Percentiles rank a stretch among this genome's conserved stretches.
These are phyloP conservation scores for Heliocidaris erythrogramma DNA, from an alignment of 35 echinoderm and acorn worm species.

Conservation along the genomic window DNA sequence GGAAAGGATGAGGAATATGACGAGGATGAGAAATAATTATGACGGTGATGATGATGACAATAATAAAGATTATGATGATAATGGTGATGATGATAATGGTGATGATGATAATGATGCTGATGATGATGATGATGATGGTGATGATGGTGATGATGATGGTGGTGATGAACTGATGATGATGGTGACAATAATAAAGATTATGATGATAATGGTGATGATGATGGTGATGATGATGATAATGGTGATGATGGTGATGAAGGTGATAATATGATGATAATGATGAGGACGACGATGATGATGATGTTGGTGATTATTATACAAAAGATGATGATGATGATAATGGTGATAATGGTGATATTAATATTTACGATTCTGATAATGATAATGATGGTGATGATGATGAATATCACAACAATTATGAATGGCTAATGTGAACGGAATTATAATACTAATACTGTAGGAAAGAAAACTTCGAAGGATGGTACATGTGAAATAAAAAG, in stretches of 20 bases:
- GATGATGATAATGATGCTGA: not conserved
- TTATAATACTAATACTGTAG: too few species aligned
- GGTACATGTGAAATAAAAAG: too few species aligned
- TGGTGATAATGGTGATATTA: not conserved
- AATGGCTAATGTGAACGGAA: too few species aligned
- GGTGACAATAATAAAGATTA: not conserved
- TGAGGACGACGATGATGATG: not conserved
- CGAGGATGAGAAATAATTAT: too few species aligned
- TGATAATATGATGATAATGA: not conserved
- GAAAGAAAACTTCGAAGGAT: too few species aligned
- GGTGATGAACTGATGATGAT: not conserved
- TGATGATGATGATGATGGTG: not conserved
- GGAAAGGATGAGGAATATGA: too few species aligned
- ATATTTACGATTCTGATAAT: not conserved
- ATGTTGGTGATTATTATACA: not conserved
- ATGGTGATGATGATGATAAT: not conserved
- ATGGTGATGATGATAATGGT: constrained; percentile 17
- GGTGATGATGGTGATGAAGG: not conserved
- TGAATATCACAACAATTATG: too few species aligned
- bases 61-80: not conserved
- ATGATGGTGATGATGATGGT: not conserved
- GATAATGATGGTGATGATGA: not conserved
- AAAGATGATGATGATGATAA: not conserved
- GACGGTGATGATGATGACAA: not conserved
- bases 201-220: not conserved